Evolutionary conservation across 2,888 invertebrate genomes (phyloP), one percentile per base, ranked within the genome.

Genomic region (Chorisops tibialis): DNA sequence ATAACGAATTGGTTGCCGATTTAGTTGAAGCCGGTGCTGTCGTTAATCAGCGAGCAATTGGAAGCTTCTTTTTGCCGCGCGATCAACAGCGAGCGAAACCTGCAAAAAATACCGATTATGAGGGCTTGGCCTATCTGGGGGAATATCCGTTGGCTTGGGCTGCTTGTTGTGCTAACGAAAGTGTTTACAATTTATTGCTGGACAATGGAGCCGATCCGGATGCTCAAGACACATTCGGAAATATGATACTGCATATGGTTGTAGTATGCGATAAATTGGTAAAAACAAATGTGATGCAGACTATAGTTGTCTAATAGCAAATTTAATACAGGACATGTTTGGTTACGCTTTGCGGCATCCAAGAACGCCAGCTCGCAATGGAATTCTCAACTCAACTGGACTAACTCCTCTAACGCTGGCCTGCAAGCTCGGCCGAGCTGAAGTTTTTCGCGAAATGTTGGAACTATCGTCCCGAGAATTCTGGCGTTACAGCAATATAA

Each of bases 221-320:
- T 76, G 83, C 87, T n/a, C 92, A 94, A 75, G 98, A 99, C 76
- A 87, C 91, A 0, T 97, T 96, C 73, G 99, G 99, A 11, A 99
- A 99, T 75, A 97, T 96, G 87, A 94, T 97, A 66, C 82, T 99
- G n/a, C 99, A 99, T 75, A 97, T 99, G 96, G 95, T 98, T 38
- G 98, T 99, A 39, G 96, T 99, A 64, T 91, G 94, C 74, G 96
- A 98, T 79, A 96, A 97, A 79, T 80, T 95, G 82, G 96, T 96
- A 79, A 79, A 81, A 73, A 30, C 38, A 9, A 19, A 37, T 4
- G 18, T 19, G 12, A 3, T 47, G 47, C 19, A 47, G 2, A 1
- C 12, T n/a, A n/a, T n/a, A n/a, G n/a, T n/a, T n/a, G n/a, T 7
- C 30, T 30, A 30, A 1, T 30, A 30, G 7, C 30, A 47, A 16